Base-by-base conservation (phyloP, 2,797 vertebrate genomes). In the Halcyon smyrnensis region DNA sequence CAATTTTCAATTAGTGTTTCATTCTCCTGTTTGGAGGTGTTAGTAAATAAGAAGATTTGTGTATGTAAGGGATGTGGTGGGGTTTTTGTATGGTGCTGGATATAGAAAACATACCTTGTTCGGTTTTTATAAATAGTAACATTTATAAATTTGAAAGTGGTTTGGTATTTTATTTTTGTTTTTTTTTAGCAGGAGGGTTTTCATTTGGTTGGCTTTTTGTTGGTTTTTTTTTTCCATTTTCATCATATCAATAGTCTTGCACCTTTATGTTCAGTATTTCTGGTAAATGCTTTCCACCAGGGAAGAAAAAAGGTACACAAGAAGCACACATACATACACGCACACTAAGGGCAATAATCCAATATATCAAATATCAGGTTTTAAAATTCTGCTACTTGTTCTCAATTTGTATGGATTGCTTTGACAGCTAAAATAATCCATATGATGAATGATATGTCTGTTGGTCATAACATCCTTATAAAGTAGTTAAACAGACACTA, bases 111-210 rank as follows among this genome's bases (percentile, higher is more conserved):
- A 51, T 50, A 43, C 5, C 7, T 63, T 23, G 5, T 1, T 32
- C 27, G 8, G 4, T 65, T 70, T 60, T 48, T 28, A 43, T 41
- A 54, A 36, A 41, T 15, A 54, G 9, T 48, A 32, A 48, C 8
- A 43, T 50, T 48, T 56, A 11, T 20, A 65, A 65, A 4, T 48
- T 53, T 67, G 9, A 50, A 13, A 8, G 23, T 14, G 25, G 9
- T 6, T 39, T 69, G 13, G 9, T 3, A 1, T 1, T 9, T 15
- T 30, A 36, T 37, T 37, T 37, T 37, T 36, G 9, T n/a, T 36
- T 28, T 56, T 56, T 54, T 23, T 56, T 39, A 8, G 1, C 4
- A 13, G 2, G 11, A 15, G 1, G 6, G 18, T 9, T 11, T 2
- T 41, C 10, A 9, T 37, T 37, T 37, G 36, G 36, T 37, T 37